phyloP scores from a whole-genome alignment of 92 coral and sea anemone genomes.

The Epizoanthus rinbou region DNA sequence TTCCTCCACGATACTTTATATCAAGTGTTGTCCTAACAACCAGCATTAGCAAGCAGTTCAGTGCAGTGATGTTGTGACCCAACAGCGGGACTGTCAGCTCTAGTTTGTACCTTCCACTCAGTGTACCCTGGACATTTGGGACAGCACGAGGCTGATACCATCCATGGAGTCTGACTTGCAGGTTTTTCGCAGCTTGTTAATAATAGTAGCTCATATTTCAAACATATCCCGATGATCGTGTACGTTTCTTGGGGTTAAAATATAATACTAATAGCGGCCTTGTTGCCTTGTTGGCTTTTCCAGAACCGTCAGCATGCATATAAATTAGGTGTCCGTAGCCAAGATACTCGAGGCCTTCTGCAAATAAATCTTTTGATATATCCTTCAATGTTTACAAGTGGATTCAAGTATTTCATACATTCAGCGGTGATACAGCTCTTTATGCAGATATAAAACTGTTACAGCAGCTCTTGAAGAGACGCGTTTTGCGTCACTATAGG shows the following conservation, averaged over 20 bases:
- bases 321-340: conserved; percentile 37
- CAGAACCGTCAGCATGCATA: conserved; percentile 39
- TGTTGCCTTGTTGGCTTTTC: conserved; percentile 22
- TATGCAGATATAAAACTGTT: neutral
- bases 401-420: neutral
- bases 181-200: neutral
- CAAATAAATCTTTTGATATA: conserved; percentile 26
- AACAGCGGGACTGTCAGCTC: too few relatives aligned
- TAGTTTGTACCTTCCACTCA: too few relatives aligned
- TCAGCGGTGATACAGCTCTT: neutral
- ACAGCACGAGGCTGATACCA: too few relatives aligned
- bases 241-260: neutral
- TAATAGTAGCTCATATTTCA: neutral
- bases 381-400: conserved; percentile 15
- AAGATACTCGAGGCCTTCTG: conserved; percentile 14
- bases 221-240: neutral
- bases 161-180: too few relatives aligned
- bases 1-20: neutral
- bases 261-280: neutral
- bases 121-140: too few relatives aligned
- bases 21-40: conserved; percentile 3
- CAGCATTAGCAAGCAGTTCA: neutral
- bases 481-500: neutral
- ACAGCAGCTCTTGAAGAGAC: neutral
- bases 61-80: neutral